Evolutionary conservation across 2,113 vertebrate species (phyloP), one percentile per base, ranked within the genome.

Genomic region (Gorilla gorilla): DNA sequence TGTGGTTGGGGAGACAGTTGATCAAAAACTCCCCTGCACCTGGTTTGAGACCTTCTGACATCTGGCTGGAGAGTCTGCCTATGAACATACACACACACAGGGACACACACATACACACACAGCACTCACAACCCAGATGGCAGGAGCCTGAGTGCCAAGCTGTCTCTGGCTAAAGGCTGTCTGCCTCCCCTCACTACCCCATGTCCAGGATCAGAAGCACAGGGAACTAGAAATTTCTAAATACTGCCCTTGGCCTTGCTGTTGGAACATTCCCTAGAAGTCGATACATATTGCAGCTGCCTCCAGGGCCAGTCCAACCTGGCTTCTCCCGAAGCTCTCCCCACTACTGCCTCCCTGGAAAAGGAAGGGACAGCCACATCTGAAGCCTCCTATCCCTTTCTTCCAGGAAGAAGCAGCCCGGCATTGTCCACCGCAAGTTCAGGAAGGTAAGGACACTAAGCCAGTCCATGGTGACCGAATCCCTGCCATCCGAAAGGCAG

Each of bases 81-180:
- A 14, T 27, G 64, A 59, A 90, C 48, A 96, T 30, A 92, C 18
- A 84, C 57, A 80, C 50, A 40, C 52, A 72, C 10, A 22, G 6
- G 61, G 11, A 78, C 5, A 86, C 55, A 78, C 22, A 86, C 30
- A 50, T 59, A 83, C 66, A 84, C 40, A 73, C 88, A 87, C 6
- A 72, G 17, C 45, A 35, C 72, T 95, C 92, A 57, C 83, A 88
- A 30, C 75, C 88, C 96, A 98, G 84, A 97, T 40, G 93, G 82
- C 82, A 82, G n/a, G n/a, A 91, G 22, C 13, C 78, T 57, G 86
- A 89, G 40, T 83, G 85, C 95, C 96, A 97, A 86, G 93, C 45
- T 93, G 20, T 91, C 84, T 90, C 94, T 93, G 96, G 88, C 94
- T 92, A 90, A 93, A 90, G 88, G n/a, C 59, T 72, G 22, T 55